Base-by-base conservation (phyloP, 1,140 invertebrate genomes). In the Neocloeon triangulifer region DNA sequence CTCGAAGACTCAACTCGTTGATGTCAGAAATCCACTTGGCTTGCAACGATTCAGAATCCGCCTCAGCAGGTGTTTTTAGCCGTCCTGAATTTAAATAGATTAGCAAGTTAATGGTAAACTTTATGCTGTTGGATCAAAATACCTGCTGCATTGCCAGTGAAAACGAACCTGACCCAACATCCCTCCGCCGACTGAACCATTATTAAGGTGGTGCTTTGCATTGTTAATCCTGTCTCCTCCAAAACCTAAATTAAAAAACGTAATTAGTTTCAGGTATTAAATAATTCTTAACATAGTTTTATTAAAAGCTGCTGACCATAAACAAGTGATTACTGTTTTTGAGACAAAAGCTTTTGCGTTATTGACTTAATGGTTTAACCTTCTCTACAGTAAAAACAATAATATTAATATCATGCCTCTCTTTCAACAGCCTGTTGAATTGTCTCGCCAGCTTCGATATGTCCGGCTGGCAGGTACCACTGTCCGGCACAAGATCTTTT, bases 401-500 rank as follows among this genome's bases (percentile, higher is more conserved):
- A n/a, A n/a, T n/a, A n/a, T n/a, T n/a, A n/a, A n/a, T n/a, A n/a
- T n/a, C n/a, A n/a, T n/a, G n/a, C 64, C 40, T 69, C 54, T 32
- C 96, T 72, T 32, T 71, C 75, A 62, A 97, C 91, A 23, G 74
- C 74, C 28, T 73, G 73, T 48, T n/a, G n/a, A n/a, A n/a, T n/a
- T n/a, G n/a, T n/a, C n/a, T n/a, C n/a, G n/a, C n/a, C n/a, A n/a
- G n/a, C n/a, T n/a, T 96, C 86, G 55, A 95, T 79, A 35, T 84
- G 61, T 10, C 91, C 92, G 32, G 89, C 89, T 15, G 91, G 92
- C 29, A 97, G 56, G 49, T 85, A 89, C 91, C 91, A 95, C 53
- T 84, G 82, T 19, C 82, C 86, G 35, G 76, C 71, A 53, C 85
- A 94, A 29, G 71, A 74, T 47, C 74, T 66, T 57, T 95, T 96